Conservation (phyloP, 1,140 invertebrate genomes). For the Drosophila orosa region DNA sequence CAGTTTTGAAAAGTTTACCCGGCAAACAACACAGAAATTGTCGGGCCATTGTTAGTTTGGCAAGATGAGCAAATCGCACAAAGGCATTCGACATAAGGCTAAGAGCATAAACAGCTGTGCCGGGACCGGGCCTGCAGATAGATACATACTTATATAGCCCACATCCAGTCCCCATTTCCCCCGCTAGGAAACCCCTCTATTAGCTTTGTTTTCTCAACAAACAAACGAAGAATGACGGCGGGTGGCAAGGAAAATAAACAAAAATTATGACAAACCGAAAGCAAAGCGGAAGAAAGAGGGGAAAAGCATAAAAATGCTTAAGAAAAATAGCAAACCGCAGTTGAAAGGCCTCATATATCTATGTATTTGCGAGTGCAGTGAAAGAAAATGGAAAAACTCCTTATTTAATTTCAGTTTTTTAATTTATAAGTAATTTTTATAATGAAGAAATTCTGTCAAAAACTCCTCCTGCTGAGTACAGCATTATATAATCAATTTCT, state of each 20-base stretch:
- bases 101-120: constrained; percentile 61
- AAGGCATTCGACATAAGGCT: constrained; percentile 51
- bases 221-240: constrained; percentile 57
- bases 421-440: too few species aligned
- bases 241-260: constrained; percentile 75
- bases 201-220: constrained; percentile 62
- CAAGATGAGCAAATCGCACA: constrained; percentile 52
- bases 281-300: constrained; percentile 29
- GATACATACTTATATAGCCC: constrained; percentile 18
- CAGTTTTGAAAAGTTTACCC: constrained; percentile 67
- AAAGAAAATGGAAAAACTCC: too few species aligned
- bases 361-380: constrained; percentile 34
- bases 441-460: too few species aligned
- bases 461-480: too few species aligned
- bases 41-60: constrained; percentile 49
- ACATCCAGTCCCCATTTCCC: constrained; percentile 18
- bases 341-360: constrained; percentile 29
- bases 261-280: constrained; percentile 73
- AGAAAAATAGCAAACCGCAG: constrained; percentile 64
- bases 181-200: constrained; percentile 32
- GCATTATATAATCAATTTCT: not conserved
- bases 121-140: constrained; percentile 16
- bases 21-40: constrained; percentile 45
- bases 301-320: constrained; percentile 67
- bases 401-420: too few species aligned